Base-by-base conservation (phyloP, 2,797 vertebrate genomes). In the Peromyscus eremicus region DNA sequence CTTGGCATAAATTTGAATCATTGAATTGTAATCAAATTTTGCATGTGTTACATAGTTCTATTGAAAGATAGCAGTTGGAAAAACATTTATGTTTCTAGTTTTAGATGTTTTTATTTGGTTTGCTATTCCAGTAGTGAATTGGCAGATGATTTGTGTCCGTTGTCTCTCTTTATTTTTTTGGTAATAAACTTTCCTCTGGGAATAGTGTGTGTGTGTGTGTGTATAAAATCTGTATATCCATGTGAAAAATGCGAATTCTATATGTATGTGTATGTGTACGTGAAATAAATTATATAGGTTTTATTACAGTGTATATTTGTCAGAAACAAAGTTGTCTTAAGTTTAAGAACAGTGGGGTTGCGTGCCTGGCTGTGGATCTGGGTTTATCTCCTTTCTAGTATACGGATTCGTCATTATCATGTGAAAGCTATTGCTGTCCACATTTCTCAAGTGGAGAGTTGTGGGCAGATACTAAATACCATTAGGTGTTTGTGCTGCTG, bases 11-110 rank as follows among this genome's bases (percentile, higher is more conserved):
- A 32, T 93, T 95, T 76, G 60, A 97, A 80, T 25, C 37, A 49
- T 92, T 96, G 64, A 66, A 43, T 86, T 92, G 34, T 46, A 92
- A 12, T 68, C n/a, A 83, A 32, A 71, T 80, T 97, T 93, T 93
- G 27, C 11, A 40, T 87, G 16, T 91, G 55, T 80, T 96, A 6
- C 40, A 34, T 49, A 83, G 29, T 88, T 96, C 66, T 34, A 29
- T 75, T 89, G 27, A 82, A 91, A 96, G 5, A 91, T 97, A 86
- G 0, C 76, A 60, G 6, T 81, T 96, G 94, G 71, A 60, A 71
- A 91, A 93, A 64, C 79, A 73, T 1, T 64, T 60, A 2, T 71
- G 95, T 95, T 13, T 8, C 77, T 10, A 85, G 40, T 73, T 91
- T 62, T 43, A 73, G 55, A 3, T 88, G 52, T 81, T 80, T 84